Conservation (phyloP, 2,113 vertebrate species). For the Isurus oxyrinchus region DNA sequence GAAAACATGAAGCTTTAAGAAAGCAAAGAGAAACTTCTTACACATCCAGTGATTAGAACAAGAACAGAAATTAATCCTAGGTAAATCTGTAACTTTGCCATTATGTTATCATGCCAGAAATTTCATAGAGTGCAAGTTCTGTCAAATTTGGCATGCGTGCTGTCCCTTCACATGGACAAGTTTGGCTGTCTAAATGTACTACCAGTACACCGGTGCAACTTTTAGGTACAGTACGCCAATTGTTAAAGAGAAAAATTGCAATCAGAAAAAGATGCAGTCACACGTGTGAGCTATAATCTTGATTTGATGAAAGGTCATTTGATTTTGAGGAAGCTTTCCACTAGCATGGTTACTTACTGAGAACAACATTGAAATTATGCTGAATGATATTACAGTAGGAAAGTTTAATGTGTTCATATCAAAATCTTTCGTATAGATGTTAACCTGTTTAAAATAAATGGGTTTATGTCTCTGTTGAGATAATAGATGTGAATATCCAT, state of each 20-base stretch:
- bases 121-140: background rate
- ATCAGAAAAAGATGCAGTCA: background rate
- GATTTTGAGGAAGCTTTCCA: background rate
- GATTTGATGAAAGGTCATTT: background rate
- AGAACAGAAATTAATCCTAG: background rate
- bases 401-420: background rate
- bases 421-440: background rate
- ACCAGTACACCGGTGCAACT: background rate
- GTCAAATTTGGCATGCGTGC: background rate
- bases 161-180: background rate
- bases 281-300: background rate
- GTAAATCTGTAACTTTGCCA: background rate
- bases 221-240: background rate
- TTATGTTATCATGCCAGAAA: background rate
- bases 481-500: background rate
- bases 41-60: background rate
- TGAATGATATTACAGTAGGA: slow-evolving; percentile 9
- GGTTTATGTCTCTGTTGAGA: background rate
- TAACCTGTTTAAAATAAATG: slow-evolving; percentile 10
- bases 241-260: background rate
- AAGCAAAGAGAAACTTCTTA: background rate
- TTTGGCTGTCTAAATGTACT: background rate
- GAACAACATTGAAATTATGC: background rate
- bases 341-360: slow-evolving; percentile 5
- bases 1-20: slow-evolving; percentile 11